Evolutionary conservation across 64 coral and sea anemone species (phyloP), one percentile per base, ranked within the genome.

Genomic region (Pocillopora verrucosa): DNA sequence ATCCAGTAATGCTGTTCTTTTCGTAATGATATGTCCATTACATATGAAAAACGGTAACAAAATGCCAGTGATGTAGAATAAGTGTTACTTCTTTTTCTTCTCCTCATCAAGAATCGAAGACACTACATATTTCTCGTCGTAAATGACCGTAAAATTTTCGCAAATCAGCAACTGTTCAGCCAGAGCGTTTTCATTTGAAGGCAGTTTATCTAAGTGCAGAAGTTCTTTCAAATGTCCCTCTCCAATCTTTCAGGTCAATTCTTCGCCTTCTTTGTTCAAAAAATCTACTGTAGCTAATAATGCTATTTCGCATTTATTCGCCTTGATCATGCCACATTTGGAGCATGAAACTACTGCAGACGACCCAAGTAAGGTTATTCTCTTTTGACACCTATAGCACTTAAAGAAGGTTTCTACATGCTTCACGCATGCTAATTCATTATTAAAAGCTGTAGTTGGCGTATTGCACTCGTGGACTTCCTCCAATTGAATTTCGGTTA

Each of bases 311-410:
- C 82, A 85, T 13, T 85, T 65, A 36, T 85, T 38, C 22, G 82
- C 26, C 19, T 38, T 85, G 14, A 85, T 85, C 65, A 65, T 85
- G 61, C 82, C 82, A 45, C 82, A 72, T 45, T 60, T 51, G 38
- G 65, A 16, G 17, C 82, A 85, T 15, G 67, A 35, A 4, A 45
- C 82, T 45, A 65, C 65, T 68, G 67, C 34, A 15, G 13, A 85
- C 19, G 82, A 45, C 51, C 82, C 82, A 38, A 64, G 14, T 14
- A 34, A 26, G 70, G n/a, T n/a, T 26, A 67, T 70, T 72, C 20
- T 85, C 41, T 85, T 85, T 61, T 38, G 14, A 20, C 82, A 72
- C 4, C 19, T 41, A 67, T 60, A 36, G 20, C 82, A 85, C 63
- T 85, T 85, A 4, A 70, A 63, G 34, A 85, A 85, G 9, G 15